A percentile compares a stretch with the other conserved stretches of the same genome.
These are phyloP conservation scores for Nomada goodeniana DNA, from an alignment of 2,888 invertebrate species.

Conservation along the genomic window DNA sequence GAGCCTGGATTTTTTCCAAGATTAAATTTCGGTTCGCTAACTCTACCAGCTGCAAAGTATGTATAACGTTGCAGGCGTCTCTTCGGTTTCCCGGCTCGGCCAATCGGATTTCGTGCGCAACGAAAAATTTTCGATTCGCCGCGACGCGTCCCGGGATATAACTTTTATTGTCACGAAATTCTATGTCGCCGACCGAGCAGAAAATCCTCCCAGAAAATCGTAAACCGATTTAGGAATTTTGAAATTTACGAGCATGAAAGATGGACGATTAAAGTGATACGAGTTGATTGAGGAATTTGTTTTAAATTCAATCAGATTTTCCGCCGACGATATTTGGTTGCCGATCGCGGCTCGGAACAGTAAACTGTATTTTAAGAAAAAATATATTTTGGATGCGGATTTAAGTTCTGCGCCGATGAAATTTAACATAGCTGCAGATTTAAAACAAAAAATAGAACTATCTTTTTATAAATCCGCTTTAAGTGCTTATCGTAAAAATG, in stretches of 20 bases:
- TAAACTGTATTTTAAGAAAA: no score
- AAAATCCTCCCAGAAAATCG: not conserved
- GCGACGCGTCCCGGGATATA: not conserved
- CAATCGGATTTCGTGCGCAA: not conserved
- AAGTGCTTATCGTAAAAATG: no score
- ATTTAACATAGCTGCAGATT: no score
- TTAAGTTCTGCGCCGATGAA: no score
- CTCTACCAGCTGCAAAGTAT: not conserved
- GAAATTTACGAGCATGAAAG: not conserved
- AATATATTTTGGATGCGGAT: no score
- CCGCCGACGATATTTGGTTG: no score
- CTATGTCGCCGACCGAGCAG: not conserved
- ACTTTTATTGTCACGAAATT: constrained; percentile 6
- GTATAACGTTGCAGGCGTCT: constrained; percentile 1
- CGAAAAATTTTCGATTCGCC: not conserved
- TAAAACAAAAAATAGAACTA: no score
- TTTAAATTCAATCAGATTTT: no score
- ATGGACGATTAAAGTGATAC: no score
- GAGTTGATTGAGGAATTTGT: no score
- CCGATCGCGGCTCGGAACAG: no score
- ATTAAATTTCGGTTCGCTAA: constrained; percentile 30
- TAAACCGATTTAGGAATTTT: not conserved
- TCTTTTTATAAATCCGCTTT: no score
- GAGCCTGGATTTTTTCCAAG: not conserved
- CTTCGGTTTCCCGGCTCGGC: not conserved